These are phyloP conservation scores for Capricornis sumatraensis DNA, from an alignment of 2,113 vertebrate genomes.

Conservation along the genomic window DNA sequence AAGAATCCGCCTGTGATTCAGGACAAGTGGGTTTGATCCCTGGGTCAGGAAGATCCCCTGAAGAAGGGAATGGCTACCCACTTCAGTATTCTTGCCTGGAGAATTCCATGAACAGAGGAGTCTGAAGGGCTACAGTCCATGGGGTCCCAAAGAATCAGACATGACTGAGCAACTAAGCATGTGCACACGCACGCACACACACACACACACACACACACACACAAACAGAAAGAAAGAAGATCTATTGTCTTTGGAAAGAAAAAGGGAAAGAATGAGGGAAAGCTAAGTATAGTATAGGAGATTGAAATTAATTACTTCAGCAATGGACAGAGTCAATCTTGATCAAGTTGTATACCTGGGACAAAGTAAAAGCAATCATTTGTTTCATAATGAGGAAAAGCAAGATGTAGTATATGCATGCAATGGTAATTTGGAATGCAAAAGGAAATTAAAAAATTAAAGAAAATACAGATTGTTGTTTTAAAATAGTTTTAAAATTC, in stretches of 20 bases:
- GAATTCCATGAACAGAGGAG: neutral
- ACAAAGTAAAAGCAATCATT: neutral
- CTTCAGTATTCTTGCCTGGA: neutral
- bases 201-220: neutral
- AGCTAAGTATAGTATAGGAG: neutral
- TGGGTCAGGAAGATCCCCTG: neutral
- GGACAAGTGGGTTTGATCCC: neutral
- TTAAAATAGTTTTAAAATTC: neutral
- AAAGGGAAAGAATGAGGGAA: neutral
- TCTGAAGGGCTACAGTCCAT: neutral
- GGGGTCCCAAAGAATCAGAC: neutral
- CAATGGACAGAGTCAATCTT: neutral
- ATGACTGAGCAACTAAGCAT: neutral
- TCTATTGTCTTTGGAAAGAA: neutral
- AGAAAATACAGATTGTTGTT: neutral
- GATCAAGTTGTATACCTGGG: neutral
- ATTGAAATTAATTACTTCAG: neutral
- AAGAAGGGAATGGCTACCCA: neutral
- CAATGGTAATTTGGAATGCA: neutral
- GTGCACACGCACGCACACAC: fast-evolving
- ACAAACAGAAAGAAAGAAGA: neutral
- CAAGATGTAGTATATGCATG: neutral
- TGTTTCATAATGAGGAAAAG: neutral
- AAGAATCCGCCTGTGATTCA: neutral
- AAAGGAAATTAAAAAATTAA: neutral